phyloP scores from a whole-genome alignment of 2,797 vertebrate species.

The Trachops cirrhosus region DNA sequence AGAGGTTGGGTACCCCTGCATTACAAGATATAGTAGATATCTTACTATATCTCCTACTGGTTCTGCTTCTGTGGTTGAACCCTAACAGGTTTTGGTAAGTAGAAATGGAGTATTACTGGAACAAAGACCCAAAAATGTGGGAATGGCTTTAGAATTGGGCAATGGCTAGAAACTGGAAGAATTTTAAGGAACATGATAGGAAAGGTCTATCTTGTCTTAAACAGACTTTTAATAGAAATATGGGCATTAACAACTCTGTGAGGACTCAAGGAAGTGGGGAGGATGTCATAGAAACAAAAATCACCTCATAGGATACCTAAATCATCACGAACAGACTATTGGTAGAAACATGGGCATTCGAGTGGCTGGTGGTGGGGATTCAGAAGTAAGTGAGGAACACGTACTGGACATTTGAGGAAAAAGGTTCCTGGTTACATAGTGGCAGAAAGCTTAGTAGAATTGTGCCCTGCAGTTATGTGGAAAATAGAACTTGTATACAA shows the following conservation, averaged over 20 bases:
- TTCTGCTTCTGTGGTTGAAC: background rate
- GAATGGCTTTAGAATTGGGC: background rate
- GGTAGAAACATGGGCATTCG: background rate
- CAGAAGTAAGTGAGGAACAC: background rate
- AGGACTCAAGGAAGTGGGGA: background rate
- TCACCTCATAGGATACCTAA: background rate
- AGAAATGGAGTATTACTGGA: background rate
- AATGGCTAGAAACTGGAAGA: background rate
- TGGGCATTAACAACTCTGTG: background rate
- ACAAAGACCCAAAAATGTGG: background rate
- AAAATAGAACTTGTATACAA: background rate
- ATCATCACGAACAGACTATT: background rate
- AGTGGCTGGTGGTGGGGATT: background rate
- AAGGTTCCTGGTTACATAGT: background rate
- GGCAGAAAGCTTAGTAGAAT: background rate
- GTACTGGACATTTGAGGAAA: background rate
- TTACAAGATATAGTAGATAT: background rate
- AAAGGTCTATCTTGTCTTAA: background rate
- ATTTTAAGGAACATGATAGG: background rate
- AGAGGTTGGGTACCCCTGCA: too few species aligned
- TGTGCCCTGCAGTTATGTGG: background rate
- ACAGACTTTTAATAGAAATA: background rate
- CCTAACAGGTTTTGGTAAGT: background rate
- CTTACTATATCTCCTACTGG: background rate
- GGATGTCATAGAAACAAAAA: background rate